Conservation (phyloP, 2,797 vertebrate genomes). For the Liasis olivaceus region DNA sequence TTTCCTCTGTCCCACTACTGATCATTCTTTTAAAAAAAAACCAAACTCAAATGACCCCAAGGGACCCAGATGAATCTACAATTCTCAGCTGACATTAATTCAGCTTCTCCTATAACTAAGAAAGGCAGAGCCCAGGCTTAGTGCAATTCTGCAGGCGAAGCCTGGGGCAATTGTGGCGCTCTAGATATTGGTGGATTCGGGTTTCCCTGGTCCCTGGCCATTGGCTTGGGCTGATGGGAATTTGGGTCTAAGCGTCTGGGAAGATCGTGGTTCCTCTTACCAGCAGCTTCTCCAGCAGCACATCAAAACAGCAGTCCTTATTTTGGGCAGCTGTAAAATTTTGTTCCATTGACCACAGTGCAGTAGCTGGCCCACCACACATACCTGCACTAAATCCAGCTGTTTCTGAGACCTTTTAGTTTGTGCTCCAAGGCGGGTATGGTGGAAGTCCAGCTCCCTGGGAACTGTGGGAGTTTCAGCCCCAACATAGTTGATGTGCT, state of each 20-base stretch:
- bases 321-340: not conserved
- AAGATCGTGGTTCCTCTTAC: not conserved
- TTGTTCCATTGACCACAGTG: not conserved
- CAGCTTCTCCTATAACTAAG: not conserved
- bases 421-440: not conserved
- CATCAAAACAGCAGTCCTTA: not conserved
- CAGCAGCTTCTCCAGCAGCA: accelerated
- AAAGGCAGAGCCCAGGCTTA: not conserved
- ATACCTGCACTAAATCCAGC: not conserved
- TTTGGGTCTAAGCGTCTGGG: not conserved
- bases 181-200: not conserved
- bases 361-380: not conserved
- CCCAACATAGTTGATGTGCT: not conserved
- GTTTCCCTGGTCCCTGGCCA: not conserved
- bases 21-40: not conserved
- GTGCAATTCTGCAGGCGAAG: not conserved
- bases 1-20: not conserved
- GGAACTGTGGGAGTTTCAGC: not conserved
- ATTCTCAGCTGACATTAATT: not conserved
- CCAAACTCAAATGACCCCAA: not conserved
- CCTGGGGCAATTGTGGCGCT: not conserved
- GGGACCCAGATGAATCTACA: not conserved
- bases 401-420: not conserved
- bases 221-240: not conserved
- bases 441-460: not conserved